Evolutionary conservation across 2,888 invertebrate genomes (phyloP).

Genomic region (Nemotelus pantherinus): DNA sequence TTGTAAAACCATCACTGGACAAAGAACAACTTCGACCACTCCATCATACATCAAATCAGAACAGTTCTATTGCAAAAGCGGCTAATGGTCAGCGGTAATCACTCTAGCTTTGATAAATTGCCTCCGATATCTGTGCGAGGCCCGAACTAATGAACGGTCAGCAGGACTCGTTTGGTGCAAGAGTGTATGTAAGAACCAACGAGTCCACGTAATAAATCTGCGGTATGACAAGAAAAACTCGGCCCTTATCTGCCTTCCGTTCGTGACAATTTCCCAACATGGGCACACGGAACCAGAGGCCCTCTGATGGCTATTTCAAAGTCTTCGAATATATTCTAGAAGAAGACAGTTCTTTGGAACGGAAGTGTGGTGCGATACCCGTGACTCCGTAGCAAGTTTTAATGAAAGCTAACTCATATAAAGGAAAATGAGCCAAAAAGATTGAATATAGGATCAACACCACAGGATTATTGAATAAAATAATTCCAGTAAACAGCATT

Average conservation of each 20-base stretch:
- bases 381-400: too few species aligned
- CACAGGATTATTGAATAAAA: too few species aligned
- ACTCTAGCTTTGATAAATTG: constrained; percentile 51
- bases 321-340: too few species aligned
- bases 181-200: constrained; percentile 11
- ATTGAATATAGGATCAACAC: too few species aligned
- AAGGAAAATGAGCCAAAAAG: too few species aligned
- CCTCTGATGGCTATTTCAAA: not conserved
- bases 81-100: constrained; percentile 51
- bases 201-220: constrained; percentile 52
- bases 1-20: not conserved
- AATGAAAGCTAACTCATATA: too few species aligned
- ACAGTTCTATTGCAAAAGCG: constrained; percentile 49
- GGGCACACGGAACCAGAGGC: constrained; percentile 4
- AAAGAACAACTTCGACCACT: constrained; percentile 34
- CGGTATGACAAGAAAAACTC: constrained; percentile 65
- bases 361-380: too few species aligned
- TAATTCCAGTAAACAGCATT: too few species aligned
- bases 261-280: constrained; percentile 64
- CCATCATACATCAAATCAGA: constrained; percentile 49
- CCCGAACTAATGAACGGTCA: constrained; percentile 49
- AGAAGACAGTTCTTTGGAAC: too few species aligned
- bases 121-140: constrained; percentile 49
- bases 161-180: constrained; percentile 42
- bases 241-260: constrained; percentile 65